Conservation (phyloP, 2,113 vertebrate genomes). For the Pristiophorus japonicus region DNA sequence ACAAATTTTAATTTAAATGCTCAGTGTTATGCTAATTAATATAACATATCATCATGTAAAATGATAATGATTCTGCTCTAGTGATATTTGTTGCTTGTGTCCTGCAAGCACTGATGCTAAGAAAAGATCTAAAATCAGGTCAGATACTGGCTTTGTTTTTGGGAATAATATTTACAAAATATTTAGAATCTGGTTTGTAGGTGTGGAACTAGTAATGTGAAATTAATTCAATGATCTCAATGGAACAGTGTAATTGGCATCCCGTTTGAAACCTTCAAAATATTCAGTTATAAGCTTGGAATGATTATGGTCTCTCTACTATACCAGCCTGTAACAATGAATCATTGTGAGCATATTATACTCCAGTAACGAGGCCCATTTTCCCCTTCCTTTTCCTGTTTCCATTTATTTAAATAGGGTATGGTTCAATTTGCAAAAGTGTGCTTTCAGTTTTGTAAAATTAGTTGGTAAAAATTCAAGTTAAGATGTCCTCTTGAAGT, state of each 20-base stretch:
- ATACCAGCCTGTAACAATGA: too few relatives aligned
- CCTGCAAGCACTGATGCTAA: not conserved
- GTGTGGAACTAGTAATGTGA: too few relatives aligned
- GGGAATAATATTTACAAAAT: too few relatives aligned
- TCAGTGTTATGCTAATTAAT: not conserved
- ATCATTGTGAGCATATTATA: too few relatives aligned
- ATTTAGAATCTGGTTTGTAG: too few relatives aligned
- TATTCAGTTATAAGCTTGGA: too few relatives aligned
- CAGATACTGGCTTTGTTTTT: too few relatives aligned
- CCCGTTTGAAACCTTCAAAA: too few relatives aligned
- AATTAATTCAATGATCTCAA: too few relatives aligned
- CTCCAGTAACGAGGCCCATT: not conserved
- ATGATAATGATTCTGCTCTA: not conserved
- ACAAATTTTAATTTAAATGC: not conserved
- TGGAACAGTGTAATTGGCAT: too few relatives aligned
- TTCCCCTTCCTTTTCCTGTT: not conserved
- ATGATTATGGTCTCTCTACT: too few relatives aligned
- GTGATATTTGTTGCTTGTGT: not conserved
- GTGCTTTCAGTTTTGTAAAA: not conserved
- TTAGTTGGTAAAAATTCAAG: not conserved
- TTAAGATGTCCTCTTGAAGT: too few relatives aligned
- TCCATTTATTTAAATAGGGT: not conserved
- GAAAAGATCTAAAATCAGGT: not conserved
- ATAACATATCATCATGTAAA: not conserved
- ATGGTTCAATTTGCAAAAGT: not conserved